Base-by-base conservation (phyloP, 1,140 invertebrate genomes). In the Micrasema longulum region DNA sequence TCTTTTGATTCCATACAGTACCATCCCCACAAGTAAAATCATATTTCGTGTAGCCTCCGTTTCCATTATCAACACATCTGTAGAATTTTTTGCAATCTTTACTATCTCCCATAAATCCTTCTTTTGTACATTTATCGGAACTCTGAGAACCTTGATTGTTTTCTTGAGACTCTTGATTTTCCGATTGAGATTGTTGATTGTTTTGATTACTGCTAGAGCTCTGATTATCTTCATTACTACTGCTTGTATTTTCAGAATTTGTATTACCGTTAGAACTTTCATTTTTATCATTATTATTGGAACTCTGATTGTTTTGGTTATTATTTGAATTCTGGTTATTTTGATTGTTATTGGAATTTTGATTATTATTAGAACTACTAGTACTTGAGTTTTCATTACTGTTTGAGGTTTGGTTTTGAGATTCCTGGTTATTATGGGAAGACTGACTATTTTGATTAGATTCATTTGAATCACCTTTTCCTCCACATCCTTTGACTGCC, bases 51-150 rank as follows among this genome's bases (percentile, higher is more conserved):
- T 86, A 92, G 4, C 82, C 81, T 48, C 83, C 87, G 41, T 86
- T 80, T 3, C 88, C 88, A 75, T 89, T 84, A 71, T 86, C 83
- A 43, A 93, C 91, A 81, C 93, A 94, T 78, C 92, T 87, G 77
- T 91, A 92, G 79, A 94, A 95, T 78, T 92, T 92, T 69, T 84
- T 88, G 76, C 93, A 95, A 79, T 94, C 87, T 71, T 85, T 80
- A 11, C 85, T 80, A 84, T 92, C 87, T 23, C 87, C 85, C 71
- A 89, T 83, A 82, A 91, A 93, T 77, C 91, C 92, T 83, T 91
- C 90, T 68, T 81, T 72, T 67, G 73, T 72, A 80, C 86, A 82
- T 69, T 81, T 78, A 35, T 72, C 71, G 41, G n/a, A n/a, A n/a
- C n/a, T n/a, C n/a, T 16, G 23, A 52, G 65, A 38, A 11, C 35